phyloP scores from a whole-genome alignment of 64 coral and sea anemone genomes.

The Montipora foliosa region DNA sequence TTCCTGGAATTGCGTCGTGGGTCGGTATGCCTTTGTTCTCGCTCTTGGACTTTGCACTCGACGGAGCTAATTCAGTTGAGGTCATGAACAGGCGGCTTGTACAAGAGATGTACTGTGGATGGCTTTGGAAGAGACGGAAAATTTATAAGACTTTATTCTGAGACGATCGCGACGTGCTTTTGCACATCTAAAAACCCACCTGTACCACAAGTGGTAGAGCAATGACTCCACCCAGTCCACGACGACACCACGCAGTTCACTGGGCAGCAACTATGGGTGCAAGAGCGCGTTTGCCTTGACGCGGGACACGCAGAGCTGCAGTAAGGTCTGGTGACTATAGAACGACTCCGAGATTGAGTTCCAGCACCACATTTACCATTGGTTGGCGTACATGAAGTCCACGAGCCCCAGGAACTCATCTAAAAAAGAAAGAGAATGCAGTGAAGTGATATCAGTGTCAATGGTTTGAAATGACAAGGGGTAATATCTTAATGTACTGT shows the following conservation, averaged over 20 bases:
- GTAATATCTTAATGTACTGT: too few relatives aligned
- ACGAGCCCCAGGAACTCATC: constrained; percentile 80
- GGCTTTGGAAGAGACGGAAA: too few relatives aligned
- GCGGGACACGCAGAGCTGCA: constrained; percentile 78
- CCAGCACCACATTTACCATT: constrained; percentile 89
- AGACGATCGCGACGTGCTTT: neutral
- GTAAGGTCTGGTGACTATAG: constrained; percentile 62
- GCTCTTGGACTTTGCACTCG: too few relatives aligned
- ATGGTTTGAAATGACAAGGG: neutral
- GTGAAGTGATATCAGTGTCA: neutral
- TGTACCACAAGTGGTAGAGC: constrained; percentile 83
- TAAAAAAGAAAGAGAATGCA: constrained; percentile 1
- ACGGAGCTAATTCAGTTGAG: too few relatives aligned
- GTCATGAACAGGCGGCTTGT: too few relatives aligned
- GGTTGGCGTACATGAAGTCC: constrained; percentile 66
- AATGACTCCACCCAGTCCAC: constrained; percentile 78
- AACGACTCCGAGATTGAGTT: constrained; percentile 59
- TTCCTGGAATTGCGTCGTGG: too few relatives aligned
- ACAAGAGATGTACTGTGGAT: too few relatives aligned
- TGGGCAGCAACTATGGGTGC: constrained; percentile 92
- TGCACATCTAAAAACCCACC: constrained; percentile 45
- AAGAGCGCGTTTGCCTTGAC: constrained; percentile 47
- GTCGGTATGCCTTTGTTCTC: too few relatives aligned
- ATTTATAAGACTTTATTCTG: neutral
- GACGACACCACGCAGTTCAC: constrained; percentile 71